Base-by-base conservation (phyloP, 2,797 vertebrate genomes). In the Odontamblyopus lacepedii region DNA sequence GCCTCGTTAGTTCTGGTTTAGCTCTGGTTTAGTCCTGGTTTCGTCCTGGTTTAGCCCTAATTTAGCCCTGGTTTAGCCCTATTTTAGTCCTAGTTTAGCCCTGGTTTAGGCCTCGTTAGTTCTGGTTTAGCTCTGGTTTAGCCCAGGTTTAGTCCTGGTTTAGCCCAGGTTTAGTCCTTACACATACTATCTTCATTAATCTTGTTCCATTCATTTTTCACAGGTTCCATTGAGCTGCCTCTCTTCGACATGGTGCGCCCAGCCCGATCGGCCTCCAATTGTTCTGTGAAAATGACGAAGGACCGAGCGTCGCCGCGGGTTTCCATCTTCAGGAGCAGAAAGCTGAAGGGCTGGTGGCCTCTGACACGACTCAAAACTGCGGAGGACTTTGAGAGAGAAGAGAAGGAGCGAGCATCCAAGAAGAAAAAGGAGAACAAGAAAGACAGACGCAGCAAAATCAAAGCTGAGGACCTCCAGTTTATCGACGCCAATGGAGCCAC, bases 281-380 rank as follows among this genome's bases (percentile, higher is more conserved):
- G 97, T 80, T 94, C 93, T 0, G 86, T 97, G 61, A 88, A 84
- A 65, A 94, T 98, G 95, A 95, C 95, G 38, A 94, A 90, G 18
- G 94, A 96, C 4, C 91, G 93, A 0, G 95, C 95, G 0, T 71
- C 87, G 0, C 96, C 96, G 0, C 94, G 95, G 35, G 94, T 96
- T 86, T 97, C 95, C 48, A 94, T 99, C 85, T 98, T 98, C 64
- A 91, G 93, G 30, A 95, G 95, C 72, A 96, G 96, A 78, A 94
- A 95, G 71, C 92, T 96, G 94, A 94, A 93, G 69, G 96, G 96
- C 73, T 98, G 96, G 96, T 98, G 96, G 97, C 97, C 96, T 0
- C 91, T 97, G 69, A 92, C 93, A 78, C 97, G 96, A 72, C 89
- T 91, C 64, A 95, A 93, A 86, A 96, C 93, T 19, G 92, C 91